These are phyloP conservation scores for Homarus americanus DNA, from an alignment of 1,140 invertebrate genomes.

Conservation along the genomic window DNA sequence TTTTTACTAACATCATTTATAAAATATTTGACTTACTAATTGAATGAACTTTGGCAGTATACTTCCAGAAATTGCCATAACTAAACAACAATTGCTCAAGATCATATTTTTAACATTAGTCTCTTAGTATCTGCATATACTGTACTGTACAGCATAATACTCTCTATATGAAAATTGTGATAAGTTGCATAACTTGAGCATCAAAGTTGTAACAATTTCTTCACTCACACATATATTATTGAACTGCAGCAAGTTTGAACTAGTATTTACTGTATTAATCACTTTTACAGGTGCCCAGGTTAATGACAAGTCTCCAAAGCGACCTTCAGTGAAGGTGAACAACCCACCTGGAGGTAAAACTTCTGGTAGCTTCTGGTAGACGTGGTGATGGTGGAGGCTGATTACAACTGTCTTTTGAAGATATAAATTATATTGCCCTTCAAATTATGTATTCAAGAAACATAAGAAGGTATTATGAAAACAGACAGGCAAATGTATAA, in stretches of 20 bases:
- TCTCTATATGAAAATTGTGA: too few relatives aligned
- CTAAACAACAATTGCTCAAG: not conserved
- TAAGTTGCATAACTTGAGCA: too few relatives aligned
- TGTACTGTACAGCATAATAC: too few relatives aligned
- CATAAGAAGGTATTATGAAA: too few relatives aligned
- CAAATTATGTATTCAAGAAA: too few relatives aligned
- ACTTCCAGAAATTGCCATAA: not conserved
- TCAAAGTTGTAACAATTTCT: too few relatives aligned
- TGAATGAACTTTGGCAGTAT: not conserved
- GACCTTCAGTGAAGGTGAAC: constrained; percentile 74
- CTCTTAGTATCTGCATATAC: too few relatives aligned
- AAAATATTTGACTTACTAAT: not conserved
- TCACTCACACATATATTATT: too few relatives aligned
- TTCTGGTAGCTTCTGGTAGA: constrained; percentile 74
- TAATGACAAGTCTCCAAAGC: constrained; percentile 65
- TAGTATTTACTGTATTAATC: too few relatives aligned
- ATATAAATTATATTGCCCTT: not conserved
- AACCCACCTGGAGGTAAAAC: constrained; percentile 74
- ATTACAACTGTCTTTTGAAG: not conserved
- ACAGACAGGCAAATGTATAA: too few relatives aligned
- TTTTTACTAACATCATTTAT: not conserved
- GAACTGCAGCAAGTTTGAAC: too few relatives aligned
- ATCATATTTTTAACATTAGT: too few relatives aligned
- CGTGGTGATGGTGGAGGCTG: not conserved
- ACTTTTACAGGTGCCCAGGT: constrained; percentile 60